Evolutionary conservation across 2,797 vertebrate species (phyloP), one percentile per base, ranked within the genome.

Genomic region (Neopelma chrysocephalum): DNA sequence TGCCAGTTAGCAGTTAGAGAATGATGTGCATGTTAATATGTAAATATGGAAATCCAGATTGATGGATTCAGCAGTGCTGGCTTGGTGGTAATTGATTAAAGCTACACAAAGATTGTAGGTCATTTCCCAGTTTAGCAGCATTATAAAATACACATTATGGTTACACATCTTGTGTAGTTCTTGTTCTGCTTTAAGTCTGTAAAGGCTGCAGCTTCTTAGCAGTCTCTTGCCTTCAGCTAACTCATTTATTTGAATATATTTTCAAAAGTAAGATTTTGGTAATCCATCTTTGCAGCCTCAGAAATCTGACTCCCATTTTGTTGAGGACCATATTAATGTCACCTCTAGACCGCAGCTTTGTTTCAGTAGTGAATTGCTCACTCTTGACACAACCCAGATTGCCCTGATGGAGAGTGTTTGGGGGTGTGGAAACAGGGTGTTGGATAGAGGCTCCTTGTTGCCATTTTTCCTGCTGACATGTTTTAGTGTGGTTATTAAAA

Each of bases 401-500:
- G 71, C 56, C 43, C 40, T 68, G 29, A 66, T 89, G 83, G 82
- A 48, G 77, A 86, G 14, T 0, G 3, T 72, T 15, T 2, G 6
- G 32, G 73, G 60, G 6, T 43, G 18, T 71, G 51, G 45, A 85
- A 70, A 25, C 22, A 64, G 75, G 56, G 25, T 51, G 15, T 60
- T 90, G 21, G 54, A 17, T 10, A 17, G 32, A 32, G 40, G 10
- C 48, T 66, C 36, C 29, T 34, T 50, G 48, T 27, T 80, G 53
- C 71, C 15, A 6, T 66, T 87, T 87, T 62, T 90, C 58, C 68
- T 92, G 60, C 45, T 89, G 68, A 53, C 7, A 2, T 66, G 17
- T 40, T 83, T 27, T 87, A 82, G 34, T n/a, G 3, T 34, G 32
- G 15, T 77, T 75, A 89, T 96, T 94, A 89, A 95, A 96, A 92